phyloP scores from a whole-genome alignment of 2,113 vertebrate species.

The Platichthys flesus region DNA sequence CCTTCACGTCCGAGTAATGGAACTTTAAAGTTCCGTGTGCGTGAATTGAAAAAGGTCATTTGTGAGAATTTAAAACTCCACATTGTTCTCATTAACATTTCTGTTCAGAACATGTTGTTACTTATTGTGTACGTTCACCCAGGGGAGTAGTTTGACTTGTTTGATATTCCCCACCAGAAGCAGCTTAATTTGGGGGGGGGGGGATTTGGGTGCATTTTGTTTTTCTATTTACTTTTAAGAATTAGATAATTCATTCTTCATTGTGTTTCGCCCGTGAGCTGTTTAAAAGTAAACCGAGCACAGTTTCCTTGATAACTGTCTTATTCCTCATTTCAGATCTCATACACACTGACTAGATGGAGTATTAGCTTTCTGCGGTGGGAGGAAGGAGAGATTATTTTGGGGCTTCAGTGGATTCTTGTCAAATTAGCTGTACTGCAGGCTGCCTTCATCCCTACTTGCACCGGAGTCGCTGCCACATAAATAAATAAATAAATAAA shows the following conservation, averaged over 20 bases:
- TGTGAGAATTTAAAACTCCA: slow-evolving; percentile 2
- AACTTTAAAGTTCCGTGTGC: background rate
- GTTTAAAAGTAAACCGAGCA: background rate
- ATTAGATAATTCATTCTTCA: slow-evolving; percentile 41
- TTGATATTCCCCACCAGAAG: slow-evolving; percentile 32
- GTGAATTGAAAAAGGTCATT: slow-evolving; percentile 1
- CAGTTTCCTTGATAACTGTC: slow-evolving; percentile 46
- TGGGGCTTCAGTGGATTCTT: slow-evolving; percentile 36
- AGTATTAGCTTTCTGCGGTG: slow-evolving; percentile 53
- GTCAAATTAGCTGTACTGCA: slow-evolving; percentile 50
- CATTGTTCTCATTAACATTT: slow-evolving; percentile 31
- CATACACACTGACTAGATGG: slow-evolving; percentile 32
- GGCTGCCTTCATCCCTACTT: background rate
- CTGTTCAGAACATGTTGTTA: slow-evolving; percentile 30
- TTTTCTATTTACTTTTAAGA: slow-evolving; percentile 40
- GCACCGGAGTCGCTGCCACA: background rate
- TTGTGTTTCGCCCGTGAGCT: slow-evolving; percentile 9
- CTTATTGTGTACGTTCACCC: slow-evolving; percentile 54
- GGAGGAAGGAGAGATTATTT: slow-evolving; percentile 56
- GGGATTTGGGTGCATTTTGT: slow-evolving; percentile 14
- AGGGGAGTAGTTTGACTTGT: slow-evolving; percentile 29
- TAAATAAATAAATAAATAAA: background rate
- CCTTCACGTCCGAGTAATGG: background rate
- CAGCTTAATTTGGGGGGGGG: slow-evolving; percentile 19
- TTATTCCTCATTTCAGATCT: slow-evolving; percentile 28